Percentiles rank a stretch among this genome's conserved stretches.
These are phyloP conservation scores for Taenioides sp. DNA, from an alignment of 2,797 vertebrate genomes.

Conservation along the genomic window DNA sequence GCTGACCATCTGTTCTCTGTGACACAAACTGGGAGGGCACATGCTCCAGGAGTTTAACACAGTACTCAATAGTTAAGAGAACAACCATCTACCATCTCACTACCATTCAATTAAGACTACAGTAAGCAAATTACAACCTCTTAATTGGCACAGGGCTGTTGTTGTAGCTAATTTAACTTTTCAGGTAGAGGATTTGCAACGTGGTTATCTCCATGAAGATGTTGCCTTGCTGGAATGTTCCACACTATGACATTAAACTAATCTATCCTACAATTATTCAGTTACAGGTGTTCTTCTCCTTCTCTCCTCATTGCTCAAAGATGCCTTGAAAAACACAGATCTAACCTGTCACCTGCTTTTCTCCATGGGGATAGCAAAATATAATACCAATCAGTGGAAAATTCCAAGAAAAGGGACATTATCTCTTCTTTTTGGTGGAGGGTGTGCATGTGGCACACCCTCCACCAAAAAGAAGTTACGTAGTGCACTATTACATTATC, in stretches of 20 bases:
- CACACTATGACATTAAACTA: neutral
- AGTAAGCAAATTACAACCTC: neutral
- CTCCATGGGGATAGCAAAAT: too few species aligned
- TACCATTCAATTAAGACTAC: conserved; percentile 1
- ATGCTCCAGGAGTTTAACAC: conserved; percentile 45
- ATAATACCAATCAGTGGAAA: too few species aligned
- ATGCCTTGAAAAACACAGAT: neutral
- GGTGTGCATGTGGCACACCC: too few species aligned
- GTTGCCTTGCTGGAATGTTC: neutral
- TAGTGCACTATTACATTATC: too few species aligned
- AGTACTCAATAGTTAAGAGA: neutral
- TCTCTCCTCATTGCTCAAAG: neutral
- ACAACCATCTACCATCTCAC: neutral
- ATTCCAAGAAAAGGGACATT: too few species aligned
- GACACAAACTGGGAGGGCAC: conserved; percentile 71
- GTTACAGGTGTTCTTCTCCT: neutral
- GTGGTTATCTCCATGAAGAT: neutral
- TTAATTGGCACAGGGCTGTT: neutral
- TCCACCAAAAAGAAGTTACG: too few species aligned
- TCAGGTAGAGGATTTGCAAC: neutral
- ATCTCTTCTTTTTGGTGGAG: too few species aligned
- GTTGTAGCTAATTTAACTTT: neutral
- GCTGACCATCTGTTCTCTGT: conserved; percentile 76
- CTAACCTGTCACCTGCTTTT: neutral
- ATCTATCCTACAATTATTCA: neutral